phyloP scores from a whole-genome alignment of 2,113 vertebrate species.

The Pitta sordida region DNA sequence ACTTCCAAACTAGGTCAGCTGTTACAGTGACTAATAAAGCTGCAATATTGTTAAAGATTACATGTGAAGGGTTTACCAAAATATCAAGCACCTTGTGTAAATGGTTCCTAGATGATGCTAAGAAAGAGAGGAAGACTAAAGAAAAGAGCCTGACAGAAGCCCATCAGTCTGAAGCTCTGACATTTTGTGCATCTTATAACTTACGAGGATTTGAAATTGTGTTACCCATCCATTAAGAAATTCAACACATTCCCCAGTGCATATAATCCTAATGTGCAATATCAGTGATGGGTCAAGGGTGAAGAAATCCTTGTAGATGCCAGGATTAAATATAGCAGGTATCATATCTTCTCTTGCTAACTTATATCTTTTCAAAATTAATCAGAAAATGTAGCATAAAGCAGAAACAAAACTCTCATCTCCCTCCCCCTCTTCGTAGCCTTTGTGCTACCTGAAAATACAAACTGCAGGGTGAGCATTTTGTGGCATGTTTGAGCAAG shows the following conservation, averaged over 20 bases:
- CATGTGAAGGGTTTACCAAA: slow-evolving; percentile 35
- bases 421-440: background rate
- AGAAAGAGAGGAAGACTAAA: slow-evolving; percentile 28
- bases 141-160: background rate
- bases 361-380: background rate
- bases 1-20: slow-evolving; percentile 57
- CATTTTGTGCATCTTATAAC: background rate
- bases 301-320: background rate
- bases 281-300: background rate
- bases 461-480: background rate
- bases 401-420: background rate
- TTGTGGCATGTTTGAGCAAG: background rate
- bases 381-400: background rate
- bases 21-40: slow-evolving; percentile 52
- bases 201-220: background rate
- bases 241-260: background rate
- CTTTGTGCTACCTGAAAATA: background rate
- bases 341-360: background rate
- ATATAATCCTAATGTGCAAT: background rate
- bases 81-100: slow-evolving; percentile 3
- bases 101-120: background rate
- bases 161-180: background rate
- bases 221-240: slow-evolving; percentile 8
- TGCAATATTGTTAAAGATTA: slow-evolving; percentile 17
- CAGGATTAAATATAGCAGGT: background rate